phyloP scores from a whole-genome alignment of 2,888 invertebrate species.

The Rugalucina vietnamica region DNA sequence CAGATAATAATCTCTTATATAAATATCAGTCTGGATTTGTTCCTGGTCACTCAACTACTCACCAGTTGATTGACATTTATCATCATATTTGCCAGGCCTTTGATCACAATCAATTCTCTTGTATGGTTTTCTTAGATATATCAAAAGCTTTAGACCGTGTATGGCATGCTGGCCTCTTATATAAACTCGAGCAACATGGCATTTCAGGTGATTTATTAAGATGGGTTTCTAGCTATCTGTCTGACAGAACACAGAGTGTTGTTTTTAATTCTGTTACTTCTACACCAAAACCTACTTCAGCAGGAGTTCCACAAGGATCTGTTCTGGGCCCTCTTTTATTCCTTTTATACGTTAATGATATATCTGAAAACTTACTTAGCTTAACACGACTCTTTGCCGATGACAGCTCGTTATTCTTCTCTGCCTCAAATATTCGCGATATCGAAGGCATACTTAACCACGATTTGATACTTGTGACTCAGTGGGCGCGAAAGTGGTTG shows the following conservation, averaged over 20 bases:
- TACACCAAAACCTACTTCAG: background rate
- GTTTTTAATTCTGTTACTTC: background rate
- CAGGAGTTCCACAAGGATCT: conserved; percentile 10
- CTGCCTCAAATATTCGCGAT: background rate
- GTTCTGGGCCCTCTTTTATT: background rate
- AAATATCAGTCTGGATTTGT: conserved; percentile 21
- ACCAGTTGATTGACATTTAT: conserved; percentile 10
- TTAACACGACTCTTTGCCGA: background rate
- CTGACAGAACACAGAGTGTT: background rate
- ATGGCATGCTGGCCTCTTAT: background rate
- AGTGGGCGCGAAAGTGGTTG: too few species aligned
- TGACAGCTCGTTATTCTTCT: background rate
- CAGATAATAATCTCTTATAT: conserved; percentile 12
- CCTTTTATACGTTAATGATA: conserved; percentile 1
- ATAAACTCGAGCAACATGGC: background rate
- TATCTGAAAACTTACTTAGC: background rate
- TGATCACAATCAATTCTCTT: background rate
- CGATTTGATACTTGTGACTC: too few species aligned
- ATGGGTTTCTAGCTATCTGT: background rate
- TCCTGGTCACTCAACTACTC: background rate
- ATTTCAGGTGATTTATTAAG: background rate
- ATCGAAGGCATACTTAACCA: background rate
- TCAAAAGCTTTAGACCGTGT: conserved; percentile 8
- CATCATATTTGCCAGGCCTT: background rate
- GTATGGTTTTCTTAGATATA: background rate